Percentiles rank a stretch among this genome's conserved stretches.
These are phyloP conservation scores for Oryzias celebensis DNA, from an alignment of 2,113 vertebrate genomes.

Conservation along the genomic window DNA sequence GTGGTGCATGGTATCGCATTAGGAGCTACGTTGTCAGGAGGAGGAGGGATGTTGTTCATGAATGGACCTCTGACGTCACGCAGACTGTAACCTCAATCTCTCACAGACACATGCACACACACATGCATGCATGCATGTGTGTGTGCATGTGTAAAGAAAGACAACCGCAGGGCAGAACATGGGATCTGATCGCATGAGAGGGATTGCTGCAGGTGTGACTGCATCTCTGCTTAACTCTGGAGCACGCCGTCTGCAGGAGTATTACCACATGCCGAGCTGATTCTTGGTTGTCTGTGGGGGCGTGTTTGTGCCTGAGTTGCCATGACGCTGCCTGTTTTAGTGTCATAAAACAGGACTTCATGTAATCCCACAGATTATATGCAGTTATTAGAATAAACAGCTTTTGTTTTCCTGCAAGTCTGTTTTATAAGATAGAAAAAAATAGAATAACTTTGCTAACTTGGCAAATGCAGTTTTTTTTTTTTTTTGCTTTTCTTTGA, in stretches of 20 bases:
- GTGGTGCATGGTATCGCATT: conserved; percentile 68
- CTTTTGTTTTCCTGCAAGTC: no score
- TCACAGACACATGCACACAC: conserved; percentile 3
- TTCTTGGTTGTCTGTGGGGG: not conserved
- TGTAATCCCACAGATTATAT: no score
- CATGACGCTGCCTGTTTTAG: not conserved
- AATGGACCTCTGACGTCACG: conserved; percentile 65
- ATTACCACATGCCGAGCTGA: conserved; percentile 11
- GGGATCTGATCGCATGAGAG: conserved; percentile 15
- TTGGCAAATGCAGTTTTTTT: no score
- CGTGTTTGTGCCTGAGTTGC: not conserved
- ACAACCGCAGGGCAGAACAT: conserved; percentile 18
- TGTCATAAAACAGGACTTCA: not conserved
- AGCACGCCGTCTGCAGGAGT: conserved; percentile 17
- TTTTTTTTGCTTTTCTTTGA: no score
- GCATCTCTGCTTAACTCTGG: conserved; percentile 36
- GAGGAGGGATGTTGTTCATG: conserved; percentile 55
- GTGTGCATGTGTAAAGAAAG: not conserved
- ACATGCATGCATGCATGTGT: not conserved
- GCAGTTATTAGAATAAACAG: no score
- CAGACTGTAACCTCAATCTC: conserved; percentile 28
- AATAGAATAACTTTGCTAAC: no score
- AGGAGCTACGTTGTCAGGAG: conserved; percentile 49
- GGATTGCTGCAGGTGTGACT: conserved; percentile 21
- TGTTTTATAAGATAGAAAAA: no score